Evolutionary conservation across 2,113 vertebrate species (phyloP), one percentile per base, ranked within the genome.

Genomic region (Helogale parvula): DNA sequence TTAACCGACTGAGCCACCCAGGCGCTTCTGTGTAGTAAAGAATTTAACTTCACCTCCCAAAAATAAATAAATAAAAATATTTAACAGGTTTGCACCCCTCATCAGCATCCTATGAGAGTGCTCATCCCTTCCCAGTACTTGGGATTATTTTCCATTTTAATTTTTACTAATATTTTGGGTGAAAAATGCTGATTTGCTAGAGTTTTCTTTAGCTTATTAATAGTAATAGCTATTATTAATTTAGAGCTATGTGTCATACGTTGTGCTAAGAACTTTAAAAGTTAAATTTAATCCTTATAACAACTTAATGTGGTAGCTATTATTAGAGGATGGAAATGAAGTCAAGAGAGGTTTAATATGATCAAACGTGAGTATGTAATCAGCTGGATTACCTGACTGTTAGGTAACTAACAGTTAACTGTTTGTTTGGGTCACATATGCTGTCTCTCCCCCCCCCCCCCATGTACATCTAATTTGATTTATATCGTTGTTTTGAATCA

Each of bases 121-220:
- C 17, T 91, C 19, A 21, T 15, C 41, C n/a, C 17, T 60, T 29
- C 31, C n/a, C 50, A 72, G 35, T 33, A 31, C n/a, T 95, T 12
- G 9, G 0, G 17, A 33, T 84, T 54, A 65, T 19, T 81, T 90
- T 93, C 54, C 25, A 47, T 90, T 89, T 85, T 50, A 27, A 81
- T 41, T 35, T 91, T 93, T 76, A 77, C 47, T 68, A 88, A 77
- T 88, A 95, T 74, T 90, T 95, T 66, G 65, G 31, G 27, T 90
- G 16, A 90, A 76, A 91, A 95, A 68, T 81, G 19, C 47, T 90
- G 41, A 57, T 35, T 85, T 72, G 10, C 57, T 72, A 25, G 63
- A 41, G 50, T 71, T 76, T 92, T 94, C 77, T 77, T 74, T n/a
- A 6, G 66, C 25, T 74, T 87, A 25, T 38, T 94, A 41, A 41